phyloP scores from a whole-genome alignment of 2,113 vertebrate genomes.

The Muntiacus reevesi region DNA sequence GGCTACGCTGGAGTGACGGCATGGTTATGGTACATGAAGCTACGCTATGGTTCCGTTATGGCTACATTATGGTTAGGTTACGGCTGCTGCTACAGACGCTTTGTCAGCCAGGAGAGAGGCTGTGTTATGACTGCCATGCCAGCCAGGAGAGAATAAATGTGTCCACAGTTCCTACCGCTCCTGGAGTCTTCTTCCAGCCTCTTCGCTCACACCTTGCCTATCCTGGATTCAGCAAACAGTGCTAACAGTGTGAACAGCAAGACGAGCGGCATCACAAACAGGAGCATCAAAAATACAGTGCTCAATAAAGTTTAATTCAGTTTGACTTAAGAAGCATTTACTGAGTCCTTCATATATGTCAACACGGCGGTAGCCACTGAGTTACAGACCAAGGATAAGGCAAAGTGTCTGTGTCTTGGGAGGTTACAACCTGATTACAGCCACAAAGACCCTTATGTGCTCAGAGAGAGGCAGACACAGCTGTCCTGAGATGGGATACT shows the following conservation, averaged over 20 bases:
- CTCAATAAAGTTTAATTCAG: neutral
- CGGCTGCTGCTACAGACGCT: neutral
- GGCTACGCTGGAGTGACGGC: fast-evolving
- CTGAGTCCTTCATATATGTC: neutral
- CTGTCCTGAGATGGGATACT: neutral
- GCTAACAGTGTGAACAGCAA: neutral
- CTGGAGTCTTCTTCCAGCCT: neutral
- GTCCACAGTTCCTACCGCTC: neutral
- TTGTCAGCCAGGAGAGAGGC: neutral
- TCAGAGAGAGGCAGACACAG: neutral
- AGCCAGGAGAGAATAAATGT: neutral
- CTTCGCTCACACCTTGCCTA: neutral
- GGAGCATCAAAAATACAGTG: neutral
- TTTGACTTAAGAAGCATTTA: neutral
- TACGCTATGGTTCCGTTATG: neutral
- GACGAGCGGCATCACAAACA: neutral
- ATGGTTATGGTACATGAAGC: neutral
- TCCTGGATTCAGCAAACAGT: neutral
- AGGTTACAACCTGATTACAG: neutral
- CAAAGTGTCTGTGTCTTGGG: neutral
- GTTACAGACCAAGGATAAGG: neutral
- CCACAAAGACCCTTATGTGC: neutral
- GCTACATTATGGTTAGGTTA: neutral
- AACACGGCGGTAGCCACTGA: neutral
- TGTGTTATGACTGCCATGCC: neutral